Evolutionary conservation across 2,797 vertebrate genomes (phyloP).

Genomic region (Argyrosomus regius): DNA sequence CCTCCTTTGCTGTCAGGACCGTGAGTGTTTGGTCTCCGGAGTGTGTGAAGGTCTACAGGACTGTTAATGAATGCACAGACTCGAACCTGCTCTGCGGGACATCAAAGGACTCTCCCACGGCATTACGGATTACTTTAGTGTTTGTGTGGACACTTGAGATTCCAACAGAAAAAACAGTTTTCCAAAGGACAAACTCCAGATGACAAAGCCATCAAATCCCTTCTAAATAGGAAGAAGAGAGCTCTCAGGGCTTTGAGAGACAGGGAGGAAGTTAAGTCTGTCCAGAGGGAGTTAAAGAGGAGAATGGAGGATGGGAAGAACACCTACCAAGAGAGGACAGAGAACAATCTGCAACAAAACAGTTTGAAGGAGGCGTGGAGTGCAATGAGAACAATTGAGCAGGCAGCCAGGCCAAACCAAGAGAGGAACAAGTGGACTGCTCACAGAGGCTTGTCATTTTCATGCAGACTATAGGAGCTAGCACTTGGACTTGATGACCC

Average conservation of each 20-base stretch:
- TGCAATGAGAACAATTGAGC: slow-evolving; percentile 42
- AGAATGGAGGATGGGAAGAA: slow-evolving; percentile 62
- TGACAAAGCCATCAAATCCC: slow-evolving; percentile 62
- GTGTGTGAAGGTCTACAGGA: slow-evolving; percentile 29
- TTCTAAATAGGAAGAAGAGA: slow-evolving; percentile 54
- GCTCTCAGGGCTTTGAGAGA: slow-evolving; percentile 52
- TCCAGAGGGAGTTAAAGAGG: slow-evolving; percentile 59
- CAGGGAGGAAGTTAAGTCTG: slow-evolving; percentile 48
- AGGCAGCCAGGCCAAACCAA: slow-evolving; percentile 7
- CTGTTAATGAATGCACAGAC: slow-evolving; percentile 56
- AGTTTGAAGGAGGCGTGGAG: slow-evolving; percentile 58
- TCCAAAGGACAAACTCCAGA: slow-evolving; percentile 62
- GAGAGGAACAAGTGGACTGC: slow-evolving; percentile 44
- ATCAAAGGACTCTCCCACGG: slow-evolving; percentile 50
- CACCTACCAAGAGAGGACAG: slow-evolving; percentile 58
- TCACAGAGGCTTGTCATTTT: slow-evolving; percentile 21
- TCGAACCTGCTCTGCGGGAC: slow-evolving; percentile 57
- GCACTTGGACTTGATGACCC: slow-evolving; percentile 28
- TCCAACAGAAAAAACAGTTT: slow-evolving; percentile 45
- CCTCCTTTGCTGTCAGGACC: slow-evolving; percentile 6
- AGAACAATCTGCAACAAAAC: slow-evolving; percentile 43
- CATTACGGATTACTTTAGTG: slow-evolving; percentile 43
- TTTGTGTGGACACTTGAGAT: slow-evolving; percentile 51
- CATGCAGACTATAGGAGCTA: slow-evolving; percentile 23
- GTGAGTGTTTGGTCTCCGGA: slow-evolving; percentile 32